These are phyloP conservation scores for Rhagonycha lutea DNA, from an alignment of 2,888 invertebrate genomes.

Conservation along the genomic window DNA sequence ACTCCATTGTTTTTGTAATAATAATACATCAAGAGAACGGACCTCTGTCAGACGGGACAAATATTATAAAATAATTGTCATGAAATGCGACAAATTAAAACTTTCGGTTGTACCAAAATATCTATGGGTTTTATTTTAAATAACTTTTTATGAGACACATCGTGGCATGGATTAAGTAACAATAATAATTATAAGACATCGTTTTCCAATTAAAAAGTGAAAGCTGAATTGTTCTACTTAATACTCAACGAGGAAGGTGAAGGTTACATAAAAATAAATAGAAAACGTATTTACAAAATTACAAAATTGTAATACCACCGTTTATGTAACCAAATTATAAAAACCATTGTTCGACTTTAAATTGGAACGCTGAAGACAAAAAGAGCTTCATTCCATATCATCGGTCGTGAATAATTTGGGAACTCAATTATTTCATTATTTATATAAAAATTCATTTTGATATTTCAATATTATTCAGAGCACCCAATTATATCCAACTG, in stretches of 20 bases:
- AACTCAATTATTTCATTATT: neutral
- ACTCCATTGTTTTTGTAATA: too few species aligned
- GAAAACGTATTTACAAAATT: neutral
- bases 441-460: neutral
- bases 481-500: too few species aligned
- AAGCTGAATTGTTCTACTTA: neutral
- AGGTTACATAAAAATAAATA: constrained; percentile 3
- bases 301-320: neutral
- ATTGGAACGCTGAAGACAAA: neutral
- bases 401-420: neutral
- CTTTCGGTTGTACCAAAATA: neutral
- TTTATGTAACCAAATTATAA: neutral
- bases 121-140: neutral
- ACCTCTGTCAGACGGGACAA: neutral
- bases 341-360: neutral
- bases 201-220: neutral
- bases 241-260: neutral
- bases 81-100: neutral
- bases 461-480: neutral
- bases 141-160: neutral
- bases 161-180: neutral
- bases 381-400: neutral
- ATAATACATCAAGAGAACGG: neutral
- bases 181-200: neutral
- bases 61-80: neutral